Evolutionary conservation across 2,888 invertebrate species (phyloP).

Genomic region (Tribolium freemani): DNA sequence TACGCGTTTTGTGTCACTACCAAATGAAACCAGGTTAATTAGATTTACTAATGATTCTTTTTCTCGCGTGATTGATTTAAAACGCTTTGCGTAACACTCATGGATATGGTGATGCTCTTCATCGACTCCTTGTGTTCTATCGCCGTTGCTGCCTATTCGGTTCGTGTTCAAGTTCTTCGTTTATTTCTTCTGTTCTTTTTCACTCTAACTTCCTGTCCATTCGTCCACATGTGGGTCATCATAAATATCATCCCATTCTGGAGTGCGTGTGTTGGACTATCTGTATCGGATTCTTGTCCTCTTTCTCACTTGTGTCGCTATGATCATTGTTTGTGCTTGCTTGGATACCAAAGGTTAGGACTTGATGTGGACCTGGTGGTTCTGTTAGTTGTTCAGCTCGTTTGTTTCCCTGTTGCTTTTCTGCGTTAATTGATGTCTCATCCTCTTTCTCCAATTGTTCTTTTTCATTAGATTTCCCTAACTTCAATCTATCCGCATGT

Average conservation of each 20-base stretch:
- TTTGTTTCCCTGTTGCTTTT: neutral
- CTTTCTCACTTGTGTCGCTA: neutral
- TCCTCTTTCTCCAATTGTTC: neutral
- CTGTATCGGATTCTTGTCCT: neutral
- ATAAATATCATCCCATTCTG: neutral
- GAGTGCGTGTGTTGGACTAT: neutral
- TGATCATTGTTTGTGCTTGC: neutral
- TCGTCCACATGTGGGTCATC: too few species aligned
- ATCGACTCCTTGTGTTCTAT: neutral
- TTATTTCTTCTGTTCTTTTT: neutral
- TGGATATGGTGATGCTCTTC: neutral
- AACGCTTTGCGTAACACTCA: neutral
- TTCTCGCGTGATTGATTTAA: neutral
- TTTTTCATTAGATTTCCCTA: neutral
- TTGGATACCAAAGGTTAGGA: neutral
- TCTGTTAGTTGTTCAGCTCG: neutral
- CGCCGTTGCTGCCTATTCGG: neutral
- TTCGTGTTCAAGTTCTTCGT: too few species aligned
- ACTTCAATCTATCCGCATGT: neutral
- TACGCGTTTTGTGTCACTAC: too few species aligned
- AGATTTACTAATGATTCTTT: too few species aligned
- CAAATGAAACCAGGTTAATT: too few species aligned
- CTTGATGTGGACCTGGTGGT: neutral
- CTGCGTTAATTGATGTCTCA: neutral
- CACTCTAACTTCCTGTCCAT: neutral